Conservation (phyloP, 1,140 invertebrate species). For the Yoshiicerus persimilis region DNA sequence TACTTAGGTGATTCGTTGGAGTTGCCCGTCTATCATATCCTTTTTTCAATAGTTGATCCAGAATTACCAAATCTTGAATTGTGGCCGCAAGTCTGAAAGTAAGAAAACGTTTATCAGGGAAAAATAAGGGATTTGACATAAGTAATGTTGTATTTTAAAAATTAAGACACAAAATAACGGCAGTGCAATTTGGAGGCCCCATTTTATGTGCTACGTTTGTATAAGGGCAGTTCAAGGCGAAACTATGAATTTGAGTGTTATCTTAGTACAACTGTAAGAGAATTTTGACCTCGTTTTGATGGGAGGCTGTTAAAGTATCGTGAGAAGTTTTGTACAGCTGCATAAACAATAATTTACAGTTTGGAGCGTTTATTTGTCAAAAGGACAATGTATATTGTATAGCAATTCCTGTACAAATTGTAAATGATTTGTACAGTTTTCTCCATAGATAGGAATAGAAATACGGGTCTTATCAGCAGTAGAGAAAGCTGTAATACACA, state of each 20-base stretch:
- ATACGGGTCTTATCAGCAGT: neutral
- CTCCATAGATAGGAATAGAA: neutral
- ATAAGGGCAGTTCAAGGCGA: neutral
- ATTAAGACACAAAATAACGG: neutral
- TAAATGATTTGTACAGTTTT: neutral
- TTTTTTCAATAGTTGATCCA: conserved; percentile 52
- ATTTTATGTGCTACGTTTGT: no score
- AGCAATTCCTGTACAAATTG: neutral
- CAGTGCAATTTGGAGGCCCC: neutral
- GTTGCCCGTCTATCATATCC: conserved; percentile 54
- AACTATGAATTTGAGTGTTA: neutral
- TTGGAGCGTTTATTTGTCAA: neutral
- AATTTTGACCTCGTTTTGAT: neutral
- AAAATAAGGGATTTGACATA: neutral
- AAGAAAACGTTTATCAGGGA: neutral
- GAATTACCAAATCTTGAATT: conserved; percentile 50
- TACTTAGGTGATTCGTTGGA: conserved; percentile 54
- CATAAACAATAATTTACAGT: neutral
- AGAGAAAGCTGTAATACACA: neutral
- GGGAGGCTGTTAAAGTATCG: neutral
- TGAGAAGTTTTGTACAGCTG: neutral
- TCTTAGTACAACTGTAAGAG: neutral
- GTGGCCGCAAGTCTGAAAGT: conserved; percentile 40
- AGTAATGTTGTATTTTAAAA: no score
- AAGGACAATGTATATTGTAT: neutral